A percentile compares a stretch with the other conserved stretches of the same genome.
phyloP scores from a whole-genome alignment of 2,797 vertebrate species.

The Zenarchopterus dispar region DNA sequence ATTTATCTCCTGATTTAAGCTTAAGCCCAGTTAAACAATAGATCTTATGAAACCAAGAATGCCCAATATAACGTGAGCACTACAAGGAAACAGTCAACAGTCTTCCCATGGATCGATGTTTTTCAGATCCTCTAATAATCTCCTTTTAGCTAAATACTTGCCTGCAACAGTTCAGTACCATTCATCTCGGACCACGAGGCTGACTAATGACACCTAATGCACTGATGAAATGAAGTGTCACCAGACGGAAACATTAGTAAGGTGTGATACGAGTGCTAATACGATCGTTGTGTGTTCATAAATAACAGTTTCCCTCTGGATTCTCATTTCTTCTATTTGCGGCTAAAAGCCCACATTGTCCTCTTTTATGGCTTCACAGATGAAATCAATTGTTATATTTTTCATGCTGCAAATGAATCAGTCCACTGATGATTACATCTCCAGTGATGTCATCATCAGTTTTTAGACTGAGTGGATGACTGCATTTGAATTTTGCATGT shows the following conservation, averaged over 20 bases:
- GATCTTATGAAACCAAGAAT: too few relatives aligned
- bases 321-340: constrained; percentile 16
- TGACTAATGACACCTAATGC: not conserved
- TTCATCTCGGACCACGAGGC: not conserved
- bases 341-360: constrained; percentile 33
- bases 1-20: too few relatives aligned
- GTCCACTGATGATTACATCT: constrained; percentile 42
- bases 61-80: too few relatives aligned
- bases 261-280: not conserved
- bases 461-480: constrained; percentile 15
- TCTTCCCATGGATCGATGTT: too few relatives aligned
- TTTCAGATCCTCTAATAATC: too few relatives aligned
- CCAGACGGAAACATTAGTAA: not conserved
- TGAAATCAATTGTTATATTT: constrained; percentile 60
- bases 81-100: not conserved
- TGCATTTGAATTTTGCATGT: constrained; percentile 18
- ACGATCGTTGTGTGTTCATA: not conserved
- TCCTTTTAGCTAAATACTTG: not conserved
- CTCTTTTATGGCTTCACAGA: constrained; percentile 36
- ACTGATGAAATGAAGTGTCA: constrained; percentile 3
- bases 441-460: constrained; percentile 40
- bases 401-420: constrained; percentile 42
- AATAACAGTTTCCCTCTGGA: constrained; percentile 11
- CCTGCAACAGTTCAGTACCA: not conserved
- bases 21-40: too few relatives aligned